phyloP scores from a whole-genome alignment of 2,797 vertebrate genomes.

The Oryzias dopingdopingensis region DNA sequence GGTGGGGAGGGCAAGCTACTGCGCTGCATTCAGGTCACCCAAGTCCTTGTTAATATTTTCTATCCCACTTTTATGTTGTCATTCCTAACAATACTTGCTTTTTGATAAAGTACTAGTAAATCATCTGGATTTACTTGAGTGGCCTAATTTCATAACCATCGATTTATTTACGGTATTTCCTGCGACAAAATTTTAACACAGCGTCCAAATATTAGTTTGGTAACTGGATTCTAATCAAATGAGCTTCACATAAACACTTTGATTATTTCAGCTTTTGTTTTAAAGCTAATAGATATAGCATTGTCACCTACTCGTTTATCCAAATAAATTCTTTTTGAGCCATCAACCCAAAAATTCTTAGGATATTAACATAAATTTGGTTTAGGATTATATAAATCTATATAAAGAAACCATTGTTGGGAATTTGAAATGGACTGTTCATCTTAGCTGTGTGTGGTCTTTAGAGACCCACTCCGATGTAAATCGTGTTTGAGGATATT shows the following conservation, averaged over 20 bases:
- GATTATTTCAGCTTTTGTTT: background rate
- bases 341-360: background rate
- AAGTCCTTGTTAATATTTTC: constrained; percentile 74
- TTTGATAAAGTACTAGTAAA: constrained; percentile 66
- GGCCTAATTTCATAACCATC: constrained; percentile 37
- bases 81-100: constrained; percentile 63
- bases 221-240: background rate
- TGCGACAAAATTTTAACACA: constrained; percentile 5
- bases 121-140: constrained; percentile 67
- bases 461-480: too few species aligned
- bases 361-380: background rate
- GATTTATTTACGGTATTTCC: constrained; percentile 9
- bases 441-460: too few species aligned
- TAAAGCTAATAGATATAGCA: background rate
- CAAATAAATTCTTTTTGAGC: background rate
- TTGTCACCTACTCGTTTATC: background rate
- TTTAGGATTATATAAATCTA: too few species aligned
- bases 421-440: too few species aligned
- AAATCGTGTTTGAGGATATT: too few species aligned
- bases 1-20: constrained; percentile 67
- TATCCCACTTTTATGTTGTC: constrained; percentile 66
- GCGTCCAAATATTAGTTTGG: constrained; percentile 4
- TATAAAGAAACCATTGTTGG: too few species aligned
- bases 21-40: constrained; percentile 71
- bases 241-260: background rate